phyloP scores from a whole-genome alignment of 1,140 invertebrate species.

The Aphelenchoides avenae region DNA sequence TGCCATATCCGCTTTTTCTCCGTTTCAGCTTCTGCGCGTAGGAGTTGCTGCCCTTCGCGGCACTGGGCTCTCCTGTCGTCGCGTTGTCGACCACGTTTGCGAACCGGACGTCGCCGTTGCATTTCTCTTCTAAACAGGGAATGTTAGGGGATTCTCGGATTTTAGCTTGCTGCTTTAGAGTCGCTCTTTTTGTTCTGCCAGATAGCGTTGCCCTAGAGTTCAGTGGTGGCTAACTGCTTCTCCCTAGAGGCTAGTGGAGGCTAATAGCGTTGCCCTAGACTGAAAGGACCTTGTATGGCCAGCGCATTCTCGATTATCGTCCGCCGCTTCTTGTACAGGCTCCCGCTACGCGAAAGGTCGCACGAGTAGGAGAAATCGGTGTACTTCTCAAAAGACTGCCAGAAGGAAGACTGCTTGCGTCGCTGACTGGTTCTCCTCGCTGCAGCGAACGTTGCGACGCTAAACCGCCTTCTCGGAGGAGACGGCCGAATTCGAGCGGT shows the following conservation, averaged over 20 bases:
- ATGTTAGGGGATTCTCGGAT: not conserved
- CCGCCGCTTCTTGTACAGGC: not conserved
- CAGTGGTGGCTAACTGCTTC: no score
- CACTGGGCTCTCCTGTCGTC: constrained; percentile 12
- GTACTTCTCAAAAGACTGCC: not conserved
- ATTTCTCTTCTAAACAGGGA: constrained; percentile 38
- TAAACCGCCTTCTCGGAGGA: constrained; percentile 1
- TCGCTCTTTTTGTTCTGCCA: no score
- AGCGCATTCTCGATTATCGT: not conserved
- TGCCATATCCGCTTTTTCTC: constrained; percentile 56
- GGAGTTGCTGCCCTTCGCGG: constrained; percentile 25
- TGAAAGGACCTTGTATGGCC: constrained; percentile 1
- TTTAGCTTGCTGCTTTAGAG: no score
- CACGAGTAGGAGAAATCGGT: not conserved
- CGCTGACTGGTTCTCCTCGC: not conserved
- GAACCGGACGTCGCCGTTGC: constrained; percentile 50
- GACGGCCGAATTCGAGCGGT: not conserved
- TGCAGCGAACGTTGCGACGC: not conserved
- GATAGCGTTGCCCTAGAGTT: no score
- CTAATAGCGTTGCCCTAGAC: not conserved
- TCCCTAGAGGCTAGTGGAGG: not conserved
- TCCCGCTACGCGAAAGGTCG: not conserved
- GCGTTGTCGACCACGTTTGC: constrained; percentile 15
- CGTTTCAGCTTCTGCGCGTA: constrained; percentile 22
- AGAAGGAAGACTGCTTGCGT: constrained; percentile 1